Percentiles rank a stretch among this genome's conserved stretches.
These are phyloP conservation scores for Cordilura impudica DNA, from an alignment of 2,888 invertebrate genomes.

Conservation along the genomic window DNA sequence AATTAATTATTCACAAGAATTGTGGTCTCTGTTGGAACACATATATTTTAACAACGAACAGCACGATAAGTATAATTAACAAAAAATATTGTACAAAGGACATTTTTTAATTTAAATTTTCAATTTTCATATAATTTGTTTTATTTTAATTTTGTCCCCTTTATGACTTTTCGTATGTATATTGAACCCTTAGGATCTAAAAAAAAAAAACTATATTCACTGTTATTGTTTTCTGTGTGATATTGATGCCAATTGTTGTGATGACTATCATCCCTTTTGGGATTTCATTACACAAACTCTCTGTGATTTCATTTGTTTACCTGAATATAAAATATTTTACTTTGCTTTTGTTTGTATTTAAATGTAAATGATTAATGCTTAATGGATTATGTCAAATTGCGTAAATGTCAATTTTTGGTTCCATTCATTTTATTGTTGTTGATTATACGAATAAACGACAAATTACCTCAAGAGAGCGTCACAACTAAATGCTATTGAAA, in stretches of 20 bases:
- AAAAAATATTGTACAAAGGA: constrained; percentile 21
- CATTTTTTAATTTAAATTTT: constrained; percentile 27
- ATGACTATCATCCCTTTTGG: constrained; percentile 52
- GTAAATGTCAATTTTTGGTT: constrained; percentile 66
- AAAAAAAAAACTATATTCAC: neutral
- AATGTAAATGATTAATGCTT: constrained; percentile 67
- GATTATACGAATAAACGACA: constrained; percentile 54
- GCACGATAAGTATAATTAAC: constrained; percentile 16
- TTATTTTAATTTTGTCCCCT: constrained; percentile 40
- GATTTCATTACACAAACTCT: constrained; percentile 5
- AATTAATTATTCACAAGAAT: constrained; percentile 44
- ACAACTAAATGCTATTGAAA: constrained; percentile 60
- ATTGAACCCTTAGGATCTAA: neutral
- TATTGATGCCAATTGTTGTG: constrained; percentile 19
- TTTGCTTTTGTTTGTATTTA: constrained; percentile 59
- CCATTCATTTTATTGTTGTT: constrained; percentile 21
- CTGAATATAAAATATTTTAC: constrained; percentile 17
- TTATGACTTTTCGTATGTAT: neutral
- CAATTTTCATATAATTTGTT: too few relatives aligned
- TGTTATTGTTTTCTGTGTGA: neutral
- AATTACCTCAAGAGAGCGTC: constrained; percentile 67
- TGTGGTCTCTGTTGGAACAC: constrained; percentile 10
- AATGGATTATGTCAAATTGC: constrained; percentile 72
- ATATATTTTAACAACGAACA: constrained; percentile 21
- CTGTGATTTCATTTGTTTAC: constrained; percentile 40